phyloP scores from a whole-genome alignment of 2,113 vertebrate species.

The Paramisgurnus dabryanus region DNA sequence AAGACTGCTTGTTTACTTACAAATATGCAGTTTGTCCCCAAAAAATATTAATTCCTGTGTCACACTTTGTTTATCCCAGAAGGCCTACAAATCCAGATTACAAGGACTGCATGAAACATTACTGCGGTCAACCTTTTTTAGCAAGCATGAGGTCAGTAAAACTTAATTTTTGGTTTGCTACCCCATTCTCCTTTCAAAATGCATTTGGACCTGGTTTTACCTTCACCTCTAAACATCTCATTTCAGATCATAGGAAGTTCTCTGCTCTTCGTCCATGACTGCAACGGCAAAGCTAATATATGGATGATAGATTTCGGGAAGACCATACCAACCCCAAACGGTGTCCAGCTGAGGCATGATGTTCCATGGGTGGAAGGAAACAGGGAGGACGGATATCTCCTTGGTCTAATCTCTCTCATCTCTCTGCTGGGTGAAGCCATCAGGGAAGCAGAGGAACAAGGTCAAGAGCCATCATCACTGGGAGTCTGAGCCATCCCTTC shows the following conservation, averaged over 20 bases:
- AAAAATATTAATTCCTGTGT: not conserved
- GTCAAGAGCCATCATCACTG: not conserved
- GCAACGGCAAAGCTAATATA: slow-evolving; percentile 70
- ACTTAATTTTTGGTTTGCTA: not conserved
- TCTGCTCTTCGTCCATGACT: slow-evolving; percentile 79
- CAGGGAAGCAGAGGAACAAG: slow-evolving; percentile 41
- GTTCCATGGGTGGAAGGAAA: slow-evolving; percentile 75
- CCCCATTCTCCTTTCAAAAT: too few relatives aligned
- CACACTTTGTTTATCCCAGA: slow-evolving; percentile 59
- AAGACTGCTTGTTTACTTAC: not conserved
- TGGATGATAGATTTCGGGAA: slow-evolving; percentile 88
- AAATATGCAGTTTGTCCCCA: not conserved
- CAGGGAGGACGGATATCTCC: slow-evolving; percentile 80
- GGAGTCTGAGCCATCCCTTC: not conserved
- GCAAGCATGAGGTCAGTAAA: slow-evolving; percentile 73
- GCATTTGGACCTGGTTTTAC: not conserved
- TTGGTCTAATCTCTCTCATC: slow-evolving; percentile 73
- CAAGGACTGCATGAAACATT: slow-evolving; percentile 66
- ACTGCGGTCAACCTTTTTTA: slow-evolving; percentile 73
- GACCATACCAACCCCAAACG: slow-evolving; percentile 65
- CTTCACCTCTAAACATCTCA: not conserved
- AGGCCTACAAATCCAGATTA: slow-evolving; percentile 73
- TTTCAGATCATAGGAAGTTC: slow-evolving; percentile 79
- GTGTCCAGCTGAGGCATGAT: slow-evolving; percentile 64
- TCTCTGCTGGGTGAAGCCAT: slow-evolving; percentile 68